These are phyloP conservation scores for Spisula subtruncata DNA, from an alignment of 2,888 invertebrate genomes.

Conservation along the genomic window DNA sequence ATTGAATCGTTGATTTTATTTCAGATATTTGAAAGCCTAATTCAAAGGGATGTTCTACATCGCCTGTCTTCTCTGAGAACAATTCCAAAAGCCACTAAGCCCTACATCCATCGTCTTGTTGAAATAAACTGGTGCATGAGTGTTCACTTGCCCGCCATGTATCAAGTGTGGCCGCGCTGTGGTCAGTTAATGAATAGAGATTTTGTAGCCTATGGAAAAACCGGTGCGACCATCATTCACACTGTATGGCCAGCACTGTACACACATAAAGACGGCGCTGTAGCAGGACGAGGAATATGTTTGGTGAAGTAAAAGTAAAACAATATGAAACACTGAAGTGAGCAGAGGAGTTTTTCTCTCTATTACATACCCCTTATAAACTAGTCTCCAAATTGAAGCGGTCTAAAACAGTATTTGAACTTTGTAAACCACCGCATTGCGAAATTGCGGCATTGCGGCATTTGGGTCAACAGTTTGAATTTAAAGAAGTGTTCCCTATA, in stretches of 20 bases:
- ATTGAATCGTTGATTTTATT: not conserved
- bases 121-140: constrained; percentile 68
- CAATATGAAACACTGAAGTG: too few species aligned
- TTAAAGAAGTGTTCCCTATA: too few species aligned
- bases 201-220: constrained; percentile 61
- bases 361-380: too few species aligned
- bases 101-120: constrained; percentile 64
- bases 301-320: constrained; percentile 52
- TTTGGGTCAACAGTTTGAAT: too few species aligned
- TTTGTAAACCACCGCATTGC: too few species aligned
- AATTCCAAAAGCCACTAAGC: constrained; percentile 61
- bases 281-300: constrained; percentile 63
- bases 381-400: too few species aligned
- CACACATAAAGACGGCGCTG: constrained; percentile 58
- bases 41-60: constrained; percentile 59
- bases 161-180: constrained; percentile 64
- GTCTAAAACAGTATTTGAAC: too few species aligned
- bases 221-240: constrained; percentile 67
- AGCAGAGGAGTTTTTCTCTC: too few species aligned
- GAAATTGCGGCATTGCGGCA: too few species aligned
- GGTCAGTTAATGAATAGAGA: constrained; percentile 71
- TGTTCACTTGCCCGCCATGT: constrained; percentile 60
- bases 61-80: constrained; percentile 54
- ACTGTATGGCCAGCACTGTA: constrained; percentile 70
- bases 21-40: constrained; percentile 64